Evolutionary conservation across 1,140 invertebrate genomes (phyloP), one percentile per base, ranked within the genome.

Genomic region (Trichonephila inaurata): DNA sequence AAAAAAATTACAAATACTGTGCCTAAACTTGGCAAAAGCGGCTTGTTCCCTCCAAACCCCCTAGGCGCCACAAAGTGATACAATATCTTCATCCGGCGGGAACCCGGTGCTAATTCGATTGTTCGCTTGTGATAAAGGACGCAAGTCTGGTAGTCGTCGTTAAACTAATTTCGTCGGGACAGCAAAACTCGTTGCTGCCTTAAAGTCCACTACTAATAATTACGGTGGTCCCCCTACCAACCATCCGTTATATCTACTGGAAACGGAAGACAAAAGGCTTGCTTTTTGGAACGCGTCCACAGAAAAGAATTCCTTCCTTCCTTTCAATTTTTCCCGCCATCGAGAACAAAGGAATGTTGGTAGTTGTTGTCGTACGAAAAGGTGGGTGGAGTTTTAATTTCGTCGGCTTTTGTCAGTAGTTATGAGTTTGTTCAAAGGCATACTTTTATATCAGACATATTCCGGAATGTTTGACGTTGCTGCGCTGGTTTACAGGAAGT

Each of bases 201-300:
- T 77, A 33, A 60, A 60, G 44, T 58, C 82, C 44, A 58, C 40
- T 60, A 51, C 44, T 85, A 85, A 85, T 51, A 85, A 51, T 60
- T 58, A 51, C 44, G n/a, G 12, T 7, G 19, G n/a, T 16, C 33
- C 18, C 72, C 62, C 62, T 64, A 14, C 33, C 44, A 58, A 2
- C 44, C 44, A 85, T 51, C 58, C 82, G 44, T 60, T 85, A 58
- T 58, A 58, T 85, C 44, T 85, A 85, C 58, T 58, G 21, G 19
- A 85, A 77, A 33, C 21, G 82, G 21, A 85, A 58, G 44, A 51
- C 44, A 85, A 85, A 85, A 40, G 82, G 28, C 51, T 60, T 58
- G 82, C 82, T 85, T 85, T 85, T 85, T 85, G 82, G 82, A 85
- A 85, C 58, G 82, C 82, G 21, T 51, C 82, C 82, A 85, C 72